These are phyloP conservation scores for Pelagia noctiluca DNA, from an alignment of 30 jellyfish, hydroid and myxozoan genomes.

Conservation along the genomic window DNA sequence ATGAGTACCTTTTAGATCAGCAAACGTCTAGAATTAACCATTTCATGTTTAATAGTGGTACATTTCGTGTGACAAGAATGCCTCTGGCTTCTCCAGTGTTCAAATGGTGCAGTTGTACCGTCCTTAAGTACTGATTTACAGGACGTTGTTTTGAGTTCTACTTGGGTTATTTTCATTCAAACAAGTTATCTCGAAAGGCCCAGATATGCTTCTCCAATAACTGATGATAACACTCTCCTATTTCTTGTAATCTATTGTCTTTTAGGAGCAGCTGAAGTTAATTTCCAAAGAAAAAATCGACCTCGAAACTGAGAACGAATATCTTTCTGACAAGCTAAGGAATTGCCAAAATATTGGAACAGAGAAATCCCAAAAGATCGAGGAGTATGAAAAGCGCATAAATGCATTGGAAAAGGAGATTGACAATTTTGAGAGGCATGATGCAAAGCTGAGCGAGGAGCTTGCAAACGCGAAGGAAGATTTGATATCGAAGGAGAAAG, in stretches of 20 bases:
- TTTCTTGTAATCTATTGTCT: conserved; percentile 3
- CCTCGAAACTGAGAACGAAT: not conserved
- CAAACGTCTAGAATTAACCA: too few species aligned
- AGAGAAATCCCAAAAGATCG: conserved; percentile 1
- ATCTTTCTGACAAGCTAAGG: conserved; percentile 18
- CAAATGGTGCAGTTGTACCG: too few species aligned
- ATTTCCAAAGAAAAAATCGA: not conserved
- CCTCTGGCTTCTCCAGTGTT: too few species aligned
- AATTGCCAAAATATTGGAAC: conserved; percentile 15
- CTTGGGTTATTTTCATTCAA: too few species aligned
- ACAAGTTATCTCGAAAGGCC: too few species aligned
- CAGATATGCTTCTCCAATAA: too few species aligned
- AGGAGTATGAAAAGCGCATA: not conserved
- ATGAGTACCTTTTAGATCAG: too few species aligned
- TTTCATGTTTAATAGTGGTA: too few species aligned
- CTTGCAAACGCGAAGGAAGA: conserved; percentile 29
- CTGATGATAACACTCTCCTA: too few species aligned
- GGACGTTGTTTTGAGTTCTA: too few species aligned
- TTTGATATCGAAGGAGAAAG: conserved; percentile 14
- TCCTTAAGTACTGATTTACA: too few species aligned
- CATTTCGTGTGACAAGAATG: too few species aligned
- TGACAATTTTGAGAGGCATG: conserved; percentile 7
- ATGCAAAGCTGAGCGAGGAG: conserved; percentile 18
- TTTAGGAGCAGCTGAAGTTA: conserved; percentile 22
- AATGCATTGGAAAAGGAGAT: conserved; percentile 30